phyloP scores from a whole-genome alignment of 2,888 invertebrate species.

The Shargacucullia verbasci region DNA sequence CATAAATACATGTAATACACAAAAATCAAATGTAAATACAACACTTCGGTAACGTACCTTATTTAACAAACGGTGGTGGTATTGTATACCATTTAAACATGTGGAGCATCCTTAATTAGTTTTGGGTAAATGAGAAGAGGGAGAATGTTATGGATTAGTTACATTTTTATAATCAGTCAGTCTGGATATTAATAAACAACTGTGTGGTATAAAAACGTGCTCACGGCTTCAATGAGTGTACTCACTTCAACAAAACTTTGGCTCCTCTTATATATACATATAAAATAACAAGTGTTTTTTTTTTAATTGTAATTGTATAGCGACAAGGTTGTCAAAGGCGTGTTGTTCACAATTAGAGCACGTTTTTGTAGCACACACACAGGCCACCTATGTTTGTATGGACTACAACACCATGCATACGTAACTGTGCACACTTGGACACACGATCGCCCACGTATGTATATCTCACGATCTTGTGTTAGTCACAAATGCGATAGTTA shows the following conservation, averaged over 20 bases:
- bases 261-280: slow-evolving; percentile 5
- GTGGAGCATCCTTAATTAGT: slow-evolving; percentile 88
- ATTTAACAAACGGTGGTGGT: slow-evolving; percentile 86
- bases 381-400: slow-evolving; percentile 76
- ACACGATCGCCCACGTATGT: slow-evolving; percentile 65
- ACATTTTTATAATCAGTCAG: slow-evolving; percentile 77
- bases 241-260: slow-evolving; percentile 1
- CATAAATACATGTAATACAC: slow-evolving; percentile 82
- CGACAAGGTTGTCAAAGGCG: slow-evolving; percentile 1
- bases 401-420: slow-evolving; percentile 84
- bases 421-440: slow-evolving; percentile 75
- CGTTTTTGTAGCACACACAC: slow-evolving; percentile 76
- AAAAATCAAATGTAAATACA: slow-evolving; percentile 81
- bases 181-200: slow-evolving; percentile 66
- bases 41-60: slow-evolving; percentile 87
- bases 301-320: slow-evolving; percentile 1
- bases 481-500: slow-evolving; percentile 75
- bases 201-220: slow-evolving; percentile 75
- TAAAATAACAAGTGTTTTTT: not conserved
- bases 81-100: slow-evolving; percentile 86
- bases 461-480: slow-evolving; percentile 62
- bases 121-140: slow-evolving; percentile 88
- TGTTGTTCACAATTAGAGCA: slow-evolving; percentile 35
- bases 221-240: slow-evolving; percentile 6
- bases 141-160: slow-evolving; percentile 90